Evolutionary conservation across 2,797 vertebrate genomes (phyloP), one percentile per base, ranked within the genome.

Genomic region (Poeciliopsis turneri): DNA sequence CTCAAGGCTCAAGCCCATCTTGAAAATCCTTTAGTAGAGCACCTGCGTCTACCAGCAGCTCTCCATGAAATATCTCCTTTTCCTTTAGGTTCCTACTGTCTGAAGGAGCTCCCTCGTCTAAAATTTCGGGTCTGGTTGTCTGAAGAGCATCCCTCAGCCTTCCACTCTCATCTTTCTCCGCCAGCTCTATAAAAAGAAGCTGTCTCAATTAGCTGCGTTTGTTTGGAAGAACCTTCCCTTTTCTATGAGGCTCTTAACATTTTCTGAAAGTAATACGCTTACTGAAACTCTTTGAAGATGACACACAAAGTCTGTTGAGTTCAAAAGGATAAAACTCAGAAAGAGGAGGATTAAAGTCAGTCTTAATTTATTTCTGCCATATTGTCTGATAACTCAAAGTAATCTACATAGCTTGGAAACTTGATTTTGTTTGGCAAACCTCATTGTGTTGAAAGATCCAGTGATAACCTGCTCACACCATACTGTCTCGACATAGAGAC

Each of bases 11-110:
- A 39, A 78, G 79, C 57, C 75, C 2, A 13, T 74, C 72, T 80
- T 90, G 85, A 88, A 90, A 86, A 82, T 78, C 75, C 77, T 12
- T 84, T 76, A 74, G 88, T 80, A 87, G 81, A 76, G 80, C 88
- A 71, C 55, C 51, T 74, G 11, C 79, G 57, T 85, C 78, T 88
- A 74, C 79, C 78, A 75, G 80, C 78, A 75, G 80, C 73, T 87
- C 77, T 79, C 55, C 74, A 69, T 39, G 64, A 88, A 86, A 80
- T 77, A 78, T 77, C 36, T 46, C 46, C 75, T 74, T 77, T 39
- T 75, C 74, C 59, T 84, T n/a, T 85, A 82, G 72, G 57, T 80
- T 36, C 61, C 61, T 57, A 83, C 69, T 71, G 30, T 78, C 47
- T 89, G 59, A 88, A 82, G 86, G 76, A 78, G 69, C 7, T 81